Percentiles rank a stretch among this genome's conserved stretches.
phyloP scores from a whole-genome alignment of 2,113 vertebrate species.

The Clarias batrachus region DNA sequence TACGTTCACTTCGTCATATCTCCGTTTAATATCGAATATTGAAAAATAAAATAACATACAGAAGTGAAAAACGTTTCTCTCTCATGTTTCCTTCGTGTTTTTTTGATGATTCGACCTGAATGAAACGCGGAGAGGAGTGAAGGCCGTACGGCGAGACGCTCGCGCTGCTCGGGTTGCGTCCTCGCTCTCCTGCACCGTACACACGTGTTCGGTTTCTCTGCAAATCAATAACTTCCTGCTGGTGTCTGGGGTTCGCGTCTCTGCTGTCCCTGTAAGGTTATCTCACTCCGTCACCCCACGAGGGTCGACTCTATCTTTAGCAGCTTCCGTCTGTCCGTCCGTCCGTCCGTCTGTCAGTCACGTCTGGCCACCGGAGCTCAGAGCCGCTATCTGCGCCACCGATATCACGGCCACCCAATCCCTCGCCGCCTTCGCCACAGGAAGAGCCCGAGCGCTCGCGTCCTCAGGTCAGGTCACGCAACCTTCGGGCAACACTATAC shows the following conservation, averaged over 20 bases:
- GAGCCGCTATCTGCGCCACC: constrained; percentile 63
- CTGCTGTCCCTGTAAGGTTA: constrained; percentile 54
- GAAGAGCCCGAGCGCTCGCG: constrained; percentile 54
- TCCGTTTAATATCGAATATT: no score
- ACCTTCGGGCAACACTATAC: constrained; percentile 38
- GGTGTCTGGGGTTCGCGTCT: neutral
- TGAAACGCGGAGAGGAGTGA: no score
- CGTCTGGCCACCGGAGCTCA: constrained; percentile 66
- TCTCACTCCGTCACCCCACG: constrained; percentile 54
- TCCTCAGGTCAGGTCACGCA: constrained; percentile 35
- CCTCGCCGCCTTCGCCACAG: constrained; percentile 60
- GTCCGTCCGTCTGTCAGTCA: constrained; percentile 63
- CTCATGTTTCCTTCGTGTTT: no score
- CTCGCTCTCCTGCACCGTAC: neutral
- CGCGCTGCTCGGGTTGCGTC: no score
- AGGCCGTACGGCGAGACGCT: no score
- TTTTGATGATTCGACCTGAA: no score
- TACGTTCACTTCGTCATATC: no score
- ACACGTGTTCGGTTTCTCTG: constrained; percentile 1
- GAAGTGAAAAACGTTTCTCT: no score
- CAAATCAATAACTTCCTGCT: constrained; percentile 37
- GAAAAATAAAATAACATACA: no score
- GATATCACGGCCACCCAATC: constrained; percentile 63
- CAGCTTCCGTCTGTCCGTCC: constrained; percentile 64
- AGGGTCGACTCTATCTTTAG: constrained; percentile 68